Evolutionary conservation across 2,797 vertebrate genomes (phyloP), one percentile per base, ranked within the genome.

Genomic region (Sebastes diaconus): DNA sequence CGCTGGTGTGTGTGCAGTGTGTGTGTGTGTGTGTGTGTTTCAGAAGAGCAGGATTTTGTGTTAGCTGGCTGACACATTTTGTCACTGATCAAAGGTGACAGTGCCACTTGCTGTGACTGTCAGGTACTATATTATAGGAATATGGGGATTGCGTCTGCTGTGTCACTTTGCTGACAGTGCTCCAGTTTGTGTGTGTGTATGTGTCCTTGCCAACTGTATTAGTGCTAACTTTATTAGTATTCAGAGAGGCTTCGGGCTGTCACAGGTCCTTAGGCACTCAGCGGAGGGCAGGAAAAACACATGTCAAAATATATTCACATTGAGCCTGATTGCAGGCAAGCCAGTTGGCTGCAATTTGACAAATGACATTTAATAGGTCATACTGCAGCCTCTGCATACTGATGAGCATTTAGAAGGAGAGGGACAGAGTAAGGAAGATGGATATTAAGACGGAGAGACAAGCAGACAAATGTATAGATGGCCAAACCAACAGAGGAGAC

Each of bases 311-410:
- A 93, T 88, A 95, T 95, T 95, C 91, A 86, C 90, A 91, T 90
- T 88, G 85, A 94, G 92, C 68, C 88, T 91, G 93, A 96, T 93
- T 90, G 93, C 88, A 83, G 75, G 76, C 89, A 79, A 87, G 83
- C 85, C 86, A 92, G 89, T 93, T 91, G 92, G 89, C 89, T 92
- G 93, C 92, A 95, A 95, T 95, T 93, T 94, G 93, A 95, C 93
- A 95, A 95, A 96, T 92, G 86, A 93, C 94, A 95, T 94, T 94
- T 95, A 95, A 96, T 96, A 92, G 94, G 95, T 95, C 91, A 91
- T 61, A 89, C 83, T 55, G 50, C 79, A 63, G 81, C 71, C 39
- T 70, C 25, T 80, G 94, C 92, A 96, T 96, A 91, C 92, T 90
- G 84, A 96, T 93, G 90, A 90, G 83, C 8, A 74, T 74, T 78